phyloP scores from a whole-genome alignment of 1,140 invertebrate species.

The Melipona quadrifasciata region DNA sequence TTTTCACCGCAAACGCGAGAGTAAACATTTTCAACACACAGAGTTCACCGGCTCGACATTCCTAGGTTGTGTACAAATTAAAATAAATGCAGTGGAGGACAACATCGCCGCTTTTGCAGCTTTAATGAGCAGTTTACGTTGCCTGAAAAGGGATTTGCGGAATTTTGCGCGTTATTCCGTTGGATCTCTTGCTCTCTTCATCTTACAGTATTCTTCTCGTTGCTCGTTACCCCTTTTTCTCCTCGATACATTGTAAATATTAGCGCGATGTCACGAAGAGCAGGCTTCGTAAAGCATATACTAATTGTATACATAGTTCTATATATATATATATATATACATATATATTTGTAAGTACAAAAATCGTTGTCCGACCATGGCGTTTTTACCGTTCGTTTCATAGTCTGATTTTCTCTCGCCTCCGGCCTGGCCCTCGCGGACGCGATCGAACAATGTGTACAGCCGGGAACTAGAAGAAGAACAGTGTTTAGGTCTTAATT shows the following conservation, averaged over 20 bases:
- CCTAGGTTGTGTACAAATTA: constrained; percentile 6
- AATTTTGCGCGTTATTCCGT: constrained; percentile 54
- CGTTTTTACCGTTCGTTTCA: constrained; percentile 38
- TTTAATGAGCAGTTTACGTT: constrained; percentile 61
- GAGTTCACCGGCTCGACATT: background rate
- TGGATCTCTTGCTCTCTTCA: constrained; percentile 57
- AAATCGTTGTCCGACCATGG: constrained; percentile 54
- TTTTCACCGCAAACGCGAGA: background rate
- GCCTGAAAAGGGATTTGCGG: constrained; percentile 58
- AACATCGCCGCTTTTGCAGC: constrained; percentile 58
- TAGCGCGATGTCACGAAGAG: constrained; percentile 54
- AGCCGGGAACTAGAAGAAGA: background rate
- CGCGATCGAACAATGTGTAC: constrained; percentile 37
- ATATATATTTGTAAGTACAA: constrained; percentile 34
- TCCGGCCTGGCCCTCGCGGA: constrained; percentile 50
- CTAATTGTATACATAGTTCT: constrained; percentile 55
- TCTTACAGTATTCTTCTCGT: constrained; percentile 59
- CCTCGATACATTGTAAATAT: constrained; percentile 57
- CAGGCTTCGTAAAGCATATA: constrained; percentile 52
- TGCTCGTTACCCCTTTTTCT: constrained; percentile 30
- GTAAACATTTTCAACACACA: background rate
- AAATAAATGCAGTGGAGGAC: constrained; percentile 51
- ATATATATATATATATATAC: background rate
- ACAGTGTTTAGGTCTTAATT: constrained; percentile 4
- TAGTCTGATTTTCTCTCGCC: constrained; percentile 6